These are phyloP conservation scores for Pseudorasbora parva DNA, from an alignment of 2,113 vertebrate genomes.

Conservation along the genomic window DNA sequence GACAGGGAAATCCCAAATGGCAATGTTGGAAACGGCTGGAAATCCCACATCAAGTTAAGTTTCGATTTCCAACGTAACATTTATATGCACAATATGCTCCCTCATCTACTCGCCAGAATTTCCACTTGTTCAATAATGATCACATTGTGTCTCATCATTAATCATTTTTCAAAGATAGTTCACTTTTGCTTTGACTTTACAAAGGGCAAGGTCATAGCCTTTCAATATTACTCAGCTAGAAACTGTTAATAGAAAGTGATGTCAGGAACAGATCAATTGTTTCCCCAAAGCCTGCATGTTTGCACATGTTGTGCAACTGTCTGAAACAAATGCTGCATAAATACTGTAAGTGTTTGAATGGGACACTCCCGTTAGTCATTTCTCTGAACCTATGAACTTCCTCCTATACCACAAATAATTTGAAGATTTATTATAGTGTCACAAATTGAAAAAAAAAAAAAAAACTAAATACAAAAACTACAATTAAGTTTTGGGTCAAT, in stretches of 20 bases:
- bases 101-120: constrained; percentile 12
- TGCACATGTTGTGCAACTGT: not conserved
- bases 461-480: not conserved
- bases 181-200: constrained; percentile 39
- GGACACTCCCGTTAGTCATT: not conserved
- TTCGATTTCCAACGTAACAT: constrained; percentile 2
- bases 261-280: not conserved
- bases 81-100: not conserved
- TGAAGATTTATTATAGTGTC: constrained; percentile 1
- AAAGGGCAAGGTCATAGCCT: constrained; percentile 5
- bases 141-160: not conserved
- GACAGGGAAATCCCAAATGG: constrained; percentile 39
- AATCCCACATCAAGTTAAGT: constrained; percentile 37
- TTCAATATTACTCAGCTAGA: constrained; percentile 28
- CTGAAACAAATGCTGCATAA: not conserved
- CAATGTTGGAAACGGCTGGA: constrained; percentile 15
- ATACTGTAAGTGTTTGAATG: constrained; percentile 12
- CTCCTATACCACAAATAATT: constrained; percentile 12
- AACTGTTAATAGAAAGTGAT: not conserved
- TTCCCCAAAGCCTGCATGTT: not conserved
- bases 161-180: not conserved
- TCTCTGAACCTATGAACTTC: constrained; percentile 15
- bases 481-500: not conserved
- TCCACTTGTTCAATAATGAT: constrained; percentile 8
- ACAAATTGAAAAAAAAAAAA: not conserved